phyloP scores from a whole-genome alignment of 2,797 vertebrate genomes.

The Myiotriccus ornatus region DNA sequence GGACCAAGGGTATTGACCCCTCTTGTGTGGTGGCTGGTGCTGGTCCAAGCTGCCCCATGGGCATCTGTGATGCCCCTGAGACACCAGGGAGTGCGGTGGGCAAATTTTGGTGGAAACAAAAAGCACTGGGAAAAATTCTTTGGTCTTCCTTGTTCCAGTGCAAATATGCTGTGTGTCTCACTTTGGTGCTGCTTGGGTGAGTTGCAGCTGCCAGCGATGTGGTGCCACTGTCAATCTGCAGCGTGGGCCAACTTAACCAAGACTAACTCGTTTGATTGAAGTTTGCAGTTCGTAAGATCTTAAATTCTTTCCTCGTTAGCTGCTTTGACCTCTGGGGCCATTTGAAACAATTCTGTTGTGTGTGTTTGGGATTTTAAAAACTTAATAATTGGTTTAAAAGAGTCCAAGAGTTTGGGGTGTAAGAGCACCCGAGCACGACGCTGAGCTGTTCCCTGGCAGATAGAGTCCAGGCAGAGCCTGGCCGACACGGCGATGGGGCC shows the following conservation, averaged over 20 bases:
- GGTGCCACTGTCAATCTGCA: fast-evolving
- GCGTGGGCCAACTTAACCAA: fast-evolving
- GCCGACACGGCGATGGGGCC: neutral
- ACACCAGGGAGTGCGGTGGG: fast-evolving
- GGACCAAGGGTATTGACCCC: neutral
- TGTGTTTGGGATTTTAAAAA: neutral
- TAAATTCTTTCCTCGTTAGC: neutral
- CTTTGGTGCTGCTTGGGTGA: neutral
- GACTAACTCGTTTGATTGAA: neutral
- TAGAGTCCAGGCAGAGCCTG: neutral
- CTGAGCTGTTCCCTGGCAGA: neutral
- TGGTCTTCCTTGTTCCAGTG: neutral
- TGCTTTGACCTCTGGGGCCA: neutral
- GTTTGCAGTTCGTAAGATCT: neutral
- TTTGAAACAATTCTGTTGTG: constrained; percentile 9
- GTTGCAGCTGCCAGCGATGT: neutral
- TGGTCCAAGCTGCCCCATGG: fast-evolving
- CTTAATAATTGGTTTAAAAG: neutral
- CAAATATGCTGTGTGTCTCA: neutral
- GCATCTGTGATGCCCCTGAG: neutral
- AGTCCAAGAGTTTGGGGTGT: neutral
- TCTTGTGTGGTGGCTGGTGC: neutral
- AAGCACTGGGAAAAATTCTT: neutral
- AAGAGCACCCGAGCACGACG: neutral
- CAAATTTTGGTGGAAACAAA: neutral